Base-by-base conservation (phyloP, 2,797 vertebrate genomes). In the Pitangus sulphuratus region DNA sequence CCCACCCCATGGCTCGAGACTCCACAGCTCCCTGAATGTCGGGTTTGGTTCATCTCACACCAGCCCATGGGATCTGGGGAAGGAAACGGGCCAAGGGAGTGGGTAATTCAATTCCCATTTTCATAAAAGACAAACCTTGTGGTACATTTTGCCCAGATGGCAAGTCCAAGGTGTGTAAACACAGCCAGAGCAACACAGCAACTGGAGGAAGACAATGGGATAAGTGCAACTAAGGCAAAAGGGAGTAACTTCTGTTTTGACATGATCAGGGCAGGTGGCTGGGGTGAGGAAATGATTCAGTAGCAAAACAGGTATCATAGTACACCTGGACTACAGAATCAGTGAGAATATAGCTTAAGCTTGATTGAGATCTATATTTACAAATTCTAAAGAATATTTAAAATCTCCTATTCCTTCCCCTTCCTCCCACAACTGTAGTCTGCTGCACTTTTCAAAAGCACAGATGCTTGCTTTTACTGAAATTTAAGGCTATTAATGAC, bases 401-500 rank as follows among this genome's bases (percentile, higher is more conserved):
- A 90, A 54, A 60, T 61, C 1, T 15, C 40, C 14, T 60, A 10
- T 66, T 89, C 39, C 44, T 94, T 90, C 22, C 31, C n/a, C 26
- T 50, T 93, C 37, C 39, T 89, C 62, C 31, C 44, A 62, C 51
- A 86, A 3, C 0, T 60, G 60, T 53, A 45, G 20, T 74, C 87
- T 83, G 89, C 62, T 89, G 64, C 53, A 80, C 64, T 89, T 82
- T n/a, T 60, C 20, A 58, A 87, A 91, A 92, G 70, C 42, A 84
- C 31, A 30, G 51, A 79, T 1, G 1, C 66, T 74, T 60, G 42
- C 71, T 93, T 89, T 68, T 56, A 74, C 72, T 77, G 64, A 85
- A 77, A 70, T 89, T 77, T 80, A 94, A 94, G 89, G 89, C 84
- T 90, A 71, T 83, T 66, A 70, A 70, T 12, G 48, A 88, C 70